These are phyloP conservation scores for Drosophila elegans DNA, from an alignment of 1,140 invertebrate genomes.

Conservation along the genomic window DNA sequence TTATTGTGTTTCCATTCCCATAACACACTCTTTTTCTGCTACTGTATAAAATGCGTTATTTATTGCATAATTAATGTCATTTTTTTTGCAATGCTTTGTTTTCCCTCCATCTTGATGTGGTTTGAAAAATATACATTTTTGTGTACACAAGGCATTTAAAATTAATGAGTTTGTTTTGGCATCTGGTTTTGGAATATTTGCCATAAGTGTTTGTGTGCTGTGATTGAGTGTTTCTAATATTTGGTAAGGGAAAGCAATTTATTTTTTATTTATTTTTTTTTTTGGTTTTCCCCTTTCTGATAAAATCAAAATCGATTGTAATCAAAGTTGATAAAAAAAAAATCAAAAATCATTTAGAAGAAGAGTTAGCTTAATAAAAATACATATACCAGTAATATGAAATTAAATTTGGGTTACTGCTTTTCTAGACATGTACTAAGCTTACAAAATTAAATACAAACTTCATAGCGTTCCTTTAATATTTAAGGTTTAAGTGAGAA, in stretches of 20 bases:
- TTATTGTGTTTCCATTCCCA: conserved; percentile 47
- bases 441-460: neutral
- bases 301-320: neutral
- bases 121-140: conserved; percentile 32
- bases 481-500: conserved; percentile 6
- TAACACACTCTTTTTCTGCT: conserved; percentile 1
- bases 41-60: conserved; percentile 57
- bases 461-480: neutral
- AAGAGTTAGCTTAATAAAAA: too few relatives aligned
- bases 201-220: neutral
- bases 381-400: too few relatives aligned
- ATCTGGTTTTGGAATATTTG: conserved; percentile 43
- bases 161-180: conserved; percentile 56
- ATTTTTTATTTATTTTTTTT: too few relatives aligned
- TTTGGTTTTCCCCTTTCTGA: too few relatives aligned
- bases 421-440: too few relatives aligned
- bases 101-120: conserved; percentile 32
- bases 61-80: conserved; percentile 78
- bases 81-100: conserved; percentile 36
- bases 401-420: too few relatives aligned
- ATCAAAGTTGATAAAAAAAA: neutral
- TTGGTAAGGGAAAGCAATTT: neutral
- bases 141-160: conserved; percentile 48
- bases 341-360: too few relatives aligned
- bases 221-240: neutral